A percentile compares a stretch with the other conserved stretches of the same genome.
These are phyloP conservation scores for Amphipoea lucens DNA, from an alignment of 2,888 invertebrate genomes.

Conservation along the genomic window DNA sequence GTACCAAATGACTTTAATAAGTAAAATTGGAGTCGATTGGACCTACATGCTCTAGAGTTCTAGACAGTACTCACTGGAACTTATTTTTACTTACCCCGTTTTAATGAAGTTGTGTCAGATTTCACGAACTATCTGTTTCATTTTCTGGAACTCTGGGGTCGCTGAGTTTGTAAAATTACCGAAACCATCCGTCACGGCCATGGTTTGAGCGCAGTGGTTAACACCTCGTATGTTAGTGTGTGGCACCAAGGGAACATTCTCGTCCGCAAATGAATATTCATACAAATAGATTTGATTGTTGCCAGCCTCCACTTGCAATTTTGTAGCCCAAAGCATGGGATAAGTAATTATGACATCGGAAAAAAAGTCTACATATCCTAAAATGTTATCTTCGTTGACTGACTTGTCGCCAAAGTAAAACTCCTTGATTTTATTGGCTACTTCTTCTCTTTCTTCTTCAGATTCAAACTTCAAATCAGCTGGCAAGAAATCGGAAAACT, in stretches of 20 bases:
- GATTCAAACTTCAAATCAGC: constrained; percentile 74
- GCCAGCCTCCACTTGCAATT: constrained; percentile 72
- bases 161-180: constrained; percentile 9
- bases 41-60: too few relatives aligned
- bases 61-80: too few relatives aligned
- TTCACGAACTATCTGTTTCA: constrained; percentile 68
- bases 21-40: too few relatives aligned
- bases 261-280: constrained; percentile 74
- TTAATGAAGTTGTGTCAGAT: constrained; percentile 76
- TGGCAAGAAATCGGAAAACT: constrained; percentile 77
- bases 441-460: constrained; percentile 68
- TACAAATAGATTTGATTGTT: constrained; percentile 77
- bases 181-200: constrained; percentile 61
- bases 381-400: constrained; percentile 66
- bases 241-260: constrained; percentile 62
- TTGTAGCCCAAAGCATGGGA: constrained; percentile 68
- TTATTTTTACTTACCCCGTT: constrained; percentile 33
- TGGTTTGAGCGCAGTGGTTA: constrained; percentile 71
- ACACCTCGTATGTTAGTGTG: constrained; percentile 70
- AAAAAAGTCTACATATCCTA: constrained; percentile 74
- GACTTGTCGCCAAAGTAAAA: constrained; percentile 75
- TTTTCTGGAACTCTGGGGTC: constrained; percentile 63
- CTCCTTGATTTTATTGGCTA: constrained; percentile 71
- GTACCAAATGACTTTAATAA: too few relatives aligned
- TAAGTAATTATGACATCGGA: constrained; percentile 78